Conservation (phyloP, 2,888 invertebrate genomes). For the Meloe dianella region DNA sequence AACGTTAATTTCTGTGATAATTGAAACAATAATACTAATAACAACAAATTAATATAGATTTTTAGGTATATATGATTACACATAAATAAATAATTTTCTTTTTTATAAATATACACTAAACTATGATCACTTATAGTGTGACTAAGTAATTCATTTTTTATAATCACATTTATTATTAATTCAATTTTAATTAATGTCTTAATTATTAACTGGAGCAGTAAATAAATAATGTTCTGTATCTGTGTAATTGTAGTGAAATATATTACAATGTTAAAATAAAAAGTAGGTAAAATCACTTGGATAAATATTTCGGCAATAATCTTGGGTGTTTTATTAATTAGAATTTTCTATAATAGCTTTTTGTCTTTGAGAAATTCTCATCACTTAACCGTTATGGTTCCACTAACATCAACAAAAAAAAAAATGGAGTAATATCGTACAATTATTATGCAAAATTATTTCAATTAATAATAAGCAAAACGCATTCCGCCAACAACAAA, state of each 20-base stretch:
- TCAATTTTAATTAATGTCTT: slow-evolving; percentile 33
- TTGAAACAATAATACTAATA: neutral
- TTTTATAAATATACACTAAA: neutral
- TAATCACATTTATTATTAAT: slow-evolving; percentile 29
- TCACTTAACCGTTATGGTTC: slow-evolving; percentile 20
- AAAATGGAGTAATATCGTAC: neutral
- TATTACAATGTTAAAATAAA: slow-evolving; percentile 14
- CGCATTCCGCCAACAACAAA: too few species aligned
- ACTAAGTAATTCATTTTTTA: neutral
- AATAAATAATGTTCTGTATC: slow-evolving; percentile 29
- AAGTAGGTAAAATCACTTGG: slow-evolving; percentile 24
- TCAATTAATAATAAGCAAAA: neutral
- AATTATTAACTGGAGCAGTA: slow-evolving; percentile 40
- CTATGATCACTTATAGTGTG: neutral
- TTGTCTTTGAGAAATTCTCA: slow-evolving; percentile 23
- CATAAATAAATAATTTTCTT: neutral
- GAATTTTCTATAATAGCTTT: slow-evolving; percentile 12
- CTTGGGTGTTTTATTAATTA: slow-evolving; percentile 6
- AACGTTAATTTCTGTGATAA: slow-evolving; percentile 2
- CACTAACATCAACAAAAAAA: slow-evolving; percentile 10
- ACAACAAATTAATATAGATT: neutral
- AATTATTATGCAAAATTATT: neutral
- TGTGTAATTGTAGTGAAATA: slow-evolving; percentile 19
- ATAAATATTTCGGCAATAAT: slow-evolving; percentile 17
- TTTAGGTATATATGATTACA: neutral